Evolutionary conservation across 2,888 invertebrate genomes (phyloP).

Genomic region (Gastracanthus pulcherrimus): DNA sequence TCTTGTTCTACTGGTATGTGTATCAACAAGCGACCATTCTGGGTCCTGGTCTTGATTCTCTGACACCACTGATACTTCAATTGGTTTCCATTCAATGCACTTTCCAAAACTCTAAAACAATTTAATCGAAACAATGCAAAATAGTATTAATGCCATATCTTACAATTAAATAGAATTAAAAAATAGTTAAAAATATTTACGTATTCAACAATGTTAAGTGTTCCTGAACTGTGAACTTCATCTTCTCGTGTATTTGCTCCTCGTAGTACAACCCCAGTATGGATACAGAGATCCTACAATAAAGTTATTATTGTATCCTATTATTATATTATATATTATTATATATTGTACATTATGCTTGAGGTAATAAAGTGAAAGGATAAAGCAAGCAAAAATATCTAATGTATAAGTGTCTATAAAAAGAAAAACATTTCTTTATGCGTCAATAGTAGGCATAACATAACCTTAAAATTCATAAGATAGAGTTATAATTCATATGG

Average conservation of each 20-base stretch:
- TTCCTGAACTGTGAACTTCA: constrained; percentile 83
- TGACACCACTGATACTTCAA: constrained; percentile 87
- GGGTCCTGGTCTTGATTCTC: constrained; percentile 86
- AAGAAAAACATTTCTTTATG: not conserved
- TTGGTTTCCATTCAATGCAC: constrained; percentile 90
- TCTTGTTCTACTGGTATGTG: constrained; percentile 83
- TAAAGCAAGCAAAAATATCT: not conserved
- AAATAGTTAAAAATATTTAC: constrained; percentile 66
- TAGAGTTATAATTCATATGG: not conserved
- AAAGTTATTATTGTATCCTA: not conserved
- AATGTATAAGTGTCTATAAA: not conserved
- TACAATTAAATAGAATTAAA: not conserved
- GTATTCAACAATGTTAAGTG: constrained; percentile 84
- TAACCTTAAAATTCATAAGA: constrained; percentile 14
- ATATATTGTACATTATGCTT: too few species aligned
- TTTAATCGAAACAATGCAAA: constrained; percentile 44
- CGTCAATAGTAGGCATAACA: not conserved
- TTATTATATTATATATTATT: too few species aligned
- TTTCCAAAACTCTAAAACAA: constrained; percentile 78
- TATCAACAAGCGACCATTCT: constrained; percentile 91
- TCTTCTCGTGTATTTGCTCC: constrained; percentile 79
- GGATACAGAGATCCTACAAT: constrained; percentile 85
- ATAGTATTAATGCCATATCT: constrained; percentile 15
- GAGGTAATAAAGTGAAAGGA: too few species aligned
- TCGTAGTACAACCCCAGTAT: constrained; percentile 88